These are phyloP conservation scores for Hypsibius dujardini DNA, from an alignment of 1,140 invertebrate genomes.

Conservation along the genomic window DNA sequence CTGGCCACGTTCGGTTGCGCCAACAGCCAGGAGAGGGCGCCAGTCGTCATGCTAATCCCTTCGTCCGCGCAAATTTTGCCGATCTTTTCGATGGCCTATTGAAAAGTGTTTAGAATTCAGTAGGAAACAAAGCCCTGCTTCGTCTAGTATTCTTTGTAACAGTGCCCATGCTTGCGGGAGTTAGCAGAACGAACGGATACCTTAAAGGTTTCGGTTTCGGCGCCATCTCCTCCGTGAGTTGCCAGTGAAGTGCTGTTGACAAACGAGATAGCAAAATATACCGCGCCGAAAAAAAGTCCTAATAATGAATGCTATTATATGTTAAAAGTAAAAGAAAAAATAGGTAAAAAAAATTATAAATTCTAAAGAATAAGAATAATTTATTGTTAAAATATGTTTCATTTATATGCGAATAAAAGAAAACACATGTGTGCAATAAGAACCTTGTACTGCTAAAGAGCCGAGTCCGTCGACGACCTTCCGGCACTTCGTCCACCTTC, in stretches of 20 bases:
- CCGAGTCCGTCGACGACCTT: slow-evolving; percentile 28
- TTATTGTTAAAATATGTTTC: background rate
- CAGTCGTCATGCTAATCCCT: slow-evolving; percentile 27
- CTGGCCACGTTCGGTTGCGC: slow-evolving; percentile 27
- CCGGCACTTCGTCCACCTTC: slow-evolving; percentile 27
- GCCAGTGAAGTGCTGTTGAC: slow-evolving; percentile 25
- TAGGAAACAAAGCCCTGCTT: too few relatives aligned
- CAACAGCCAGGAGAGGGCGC: slow-evolving; percentile 30
- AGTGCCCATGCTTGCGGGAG: too few relatives aligned
- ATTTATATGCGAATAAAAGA: background rate
- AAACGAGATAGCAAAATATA: too few relatives aligned
- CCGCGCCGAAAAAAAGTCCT: too few relatives aligned
- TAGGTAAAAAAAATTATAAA: background rate
- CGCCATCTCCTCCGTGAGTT: slow-evolving; percentile 30
- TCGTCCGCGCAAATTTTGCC: slow-evolving; percentile 28
- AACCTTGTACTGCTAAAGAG: slow-evolving; percentile 28
- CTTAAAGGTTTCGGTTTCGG: slow-evolving; percentile 30
- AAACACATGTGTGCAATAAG: background rate
- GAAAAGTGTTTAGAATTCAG: too few relatives aligned
- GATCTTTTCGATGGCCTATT: slow-evolving; percentile 28
- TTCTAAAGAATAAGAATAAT: slow-evolving; percentile 12
- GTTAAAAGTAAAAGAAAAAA: too few relatives aligned
- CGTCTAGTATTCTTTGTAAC: too few relatives aligned
- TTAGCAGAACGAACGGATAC: slow-evolving; percentile 24
- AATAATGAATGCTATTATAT: too few relatives aligned